Evolutionary conservation across 2,888 invertebrate genomes (phyloP).

Genomic region (Lobophora halterata): DNA sequence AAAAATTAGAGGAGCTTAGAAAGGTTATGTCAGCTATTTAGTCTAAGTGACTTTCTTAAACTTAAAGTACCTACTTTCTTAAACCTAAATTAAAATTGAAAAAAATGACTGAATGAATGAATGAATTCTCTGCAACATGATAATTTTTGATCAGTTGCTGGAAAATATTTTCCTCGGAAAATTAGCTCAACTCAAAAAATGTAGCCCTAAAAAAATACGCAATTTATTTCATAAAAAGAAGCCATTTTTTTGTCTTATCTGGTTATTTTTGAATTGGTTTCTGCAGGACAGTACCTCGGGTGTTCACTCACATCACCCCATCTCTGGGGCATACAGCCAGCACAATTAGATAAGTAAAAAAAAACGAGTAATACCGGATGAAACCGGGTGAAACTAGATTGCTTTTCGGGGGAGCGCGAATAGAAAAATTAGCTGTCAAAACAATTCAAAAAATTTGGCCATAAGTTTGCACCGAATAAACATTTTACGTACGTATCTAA

Average conservation of each 20-base stretch:
- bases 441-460: conserved; percentile 12
- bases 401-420: conserved; percentile 40
- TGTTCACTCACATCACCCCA: conserved; percentile 68
- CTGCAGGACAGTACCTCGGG: conserved; percentile 46
- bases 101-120: no score
- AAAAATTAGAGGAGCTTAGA: no score
- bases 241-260: conserved; percentile 59
- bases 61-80: no score
- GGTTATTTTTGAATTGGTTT: conserved; percentile 72
- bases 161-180: no score
- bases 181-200: conserved; percentile 2
- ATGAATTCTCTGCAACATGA: no score
- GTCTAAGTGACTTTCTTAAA: no score
- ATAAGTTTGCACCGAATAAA: conserved; percentile 5
- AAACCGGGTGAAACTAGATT: conserved; percentile 49
- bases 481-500: conserved; percentile 3
- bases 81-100: no score
- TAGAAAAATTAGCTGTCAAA: conserved; percentile 28
- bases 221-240: no score
- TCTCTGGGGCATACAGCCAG: conserved; percentile 66
- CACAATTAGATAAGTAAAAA: conserved; percentile 71
- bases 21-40: no score
- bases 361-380: conserved; percentile 31
- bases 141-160: no score
- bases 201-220: no score